phyloP scores from a whole-genome alignment of 2,888 invertebrate species.

The Micoletzkya japonica region DNA sequence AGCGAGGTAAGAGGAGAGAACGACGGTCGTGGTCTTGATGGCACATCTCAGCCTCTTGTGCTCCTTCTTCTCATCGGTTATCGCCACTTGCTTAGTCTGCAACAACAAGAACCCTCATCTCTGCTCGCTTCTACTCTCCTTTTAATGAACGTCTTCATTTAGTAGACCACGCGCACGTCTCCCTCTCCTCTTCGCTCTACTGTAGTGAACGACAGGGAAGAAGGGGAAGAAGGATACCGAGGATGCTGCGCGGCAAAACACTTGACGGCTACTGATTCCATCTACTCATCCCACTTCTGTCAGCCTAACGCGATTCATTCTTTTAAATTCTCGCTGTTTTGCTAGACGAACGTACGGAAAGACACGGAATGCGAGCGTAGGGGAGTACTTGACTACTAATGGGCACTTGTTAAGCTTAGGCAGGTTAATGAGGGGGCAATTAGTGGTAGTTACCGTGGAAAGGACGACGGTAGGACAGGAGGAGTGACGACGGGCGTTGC shows the following conservation, averaged over 20 bases:
- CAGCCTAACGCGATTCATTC: no score
- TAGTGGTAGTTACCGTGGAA: not conserved
- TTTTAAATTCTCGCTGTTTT: no score
- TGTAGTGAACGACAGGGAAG: not conserved
- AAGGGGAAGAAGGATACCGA: not conserved
- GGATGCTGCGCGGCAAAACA: not conserved
- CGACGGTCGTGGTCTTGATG: constrained; percentile 45
- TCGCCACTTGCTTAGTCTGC: constrained; percentile 21
- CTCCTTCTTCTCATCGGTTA: constrained; percentile 31
- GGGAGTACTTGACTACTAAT: no score
- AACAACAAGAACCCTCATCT: not conserved
- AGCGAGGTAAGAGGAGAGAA: constrained; percentile 49
- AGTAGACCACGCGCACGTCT: not conserved
- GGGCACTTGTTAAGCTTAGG: no score
- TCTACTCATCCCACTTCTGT: no score
- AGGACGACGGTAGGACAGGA: constrained; percentile 34
- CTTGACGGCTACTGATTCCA: no score
- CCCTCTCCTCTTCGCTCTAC: not conserved
- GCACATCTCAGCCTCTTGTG: constrained; percentile 40
- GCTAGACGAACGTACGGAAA: no score
- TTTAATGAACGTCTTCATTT: not conserved
- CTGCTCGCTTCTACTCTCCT: not conserved
- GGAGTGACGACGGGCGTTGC: constrained; percentile 44
- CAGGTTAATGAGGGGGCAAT: not conserved
- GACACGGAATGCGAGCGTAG: no score